Conservation (phyloP, 2,888 invertebrate species). For the Caenorhabditis doughertyi region DNA sequence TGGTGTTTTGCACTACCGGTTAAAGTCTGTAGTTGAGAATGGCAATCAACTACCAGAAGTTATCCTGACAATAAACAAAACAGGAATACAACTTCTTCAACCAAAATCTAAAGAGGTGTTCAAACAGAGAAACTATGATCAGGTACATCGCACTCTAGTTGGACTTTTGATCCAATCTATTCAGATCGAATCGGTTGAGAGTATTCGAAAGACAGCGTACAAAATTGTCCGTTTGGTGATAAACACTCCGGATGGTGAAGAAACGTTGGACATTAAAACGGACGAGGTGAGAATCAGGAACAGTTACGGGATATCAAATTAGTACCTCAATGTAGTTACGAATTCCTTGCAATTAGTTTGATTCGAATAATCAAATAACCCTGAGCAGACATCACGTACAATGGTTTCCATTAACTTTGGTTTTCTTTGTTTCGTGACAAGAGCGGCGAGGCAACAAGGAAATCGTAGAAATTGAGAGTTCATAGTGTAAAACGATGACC, state of each 20-base stretch:
- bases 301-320: slow-evolving; percentile 38
- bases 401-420: slow-evolving; percentile 21
- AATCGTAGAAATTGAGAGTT: slow-evolving; percentile 29
- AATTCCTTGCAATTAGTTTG: slow-evolving; percentile 12
- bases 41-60: slow-evolving; percentile 60
- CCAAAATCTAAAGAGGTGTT: slow-evolving; percentile 62
- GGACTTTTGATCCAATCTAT: slow-evolving; percentile 28
- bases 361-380: slow-evolving; percentile 12
- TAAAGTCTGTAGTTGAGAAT: slow-evolving; percentile 56
- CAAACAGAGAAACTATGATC: slow-evolving; percentile 63
- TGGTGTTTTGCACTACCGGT: slow-evolving; percentile 96
- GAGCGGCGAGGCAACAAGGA: background rate
- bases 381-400: slow-evolving; percentile 52
- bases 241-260: slow-evolving; percentile 36
- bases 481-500: slow-evolving; percentile 53
- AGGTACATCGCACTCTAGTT: slow-evolving; percentile 24
- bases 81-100: slow-evolving; percentile 58
- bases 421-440: slow-evolving; percentile 17
- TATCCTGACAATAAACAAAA: slow-evolving; percentile 64
- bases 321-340: slow-evolving; percentile 18
- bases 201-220: slow-evolving; percentile 57
- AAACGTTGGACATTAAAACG: slow-evolving; percentile 59
- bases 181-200: slow-evolving; percentile 62
- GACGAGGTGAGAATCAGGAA: slow-evolving; percentile 52
- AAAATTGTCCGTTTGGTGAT: slow-evolving; percentile 54